Evolutionary conservation across 2,797 vertebrate genomes (phyloP).

Genomic region (Allobates femoralis): DNA sequence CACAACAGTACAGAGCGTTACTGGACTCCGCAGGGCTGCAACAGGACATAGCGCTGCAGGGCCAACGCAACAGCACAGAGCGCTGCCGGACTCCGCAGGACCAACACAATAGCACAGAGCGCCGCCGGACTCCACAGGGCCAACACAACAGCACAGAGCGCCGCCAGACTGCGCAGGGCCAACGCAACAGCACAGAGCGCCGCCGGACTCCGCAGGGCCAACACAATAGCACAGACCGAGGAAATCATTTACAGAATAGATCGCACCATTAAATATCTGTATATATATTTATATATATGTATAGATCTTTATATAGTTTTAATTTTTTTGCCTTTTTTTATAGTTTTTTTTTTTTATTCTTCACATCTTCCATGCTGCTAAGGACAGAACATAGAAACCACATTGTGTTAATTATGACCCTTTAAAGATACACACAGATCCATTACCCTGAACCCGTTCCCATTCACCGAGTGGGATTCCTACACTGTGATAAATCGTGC

Average conservation of each 20-base stretch:
- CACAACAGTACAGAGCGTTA: too few species aligned
- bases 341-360: slow-evolving; percentile 69
- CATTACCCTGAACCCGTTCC: slow-evolving; percentile 19
- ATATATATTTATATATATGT: slow-evolving; percentile 59
- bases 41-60: too few species aligned
- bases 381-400: slow-evolving; percentile 93
- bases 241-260: slow-evolving; percentile 95
- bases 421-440: slow-evolving; percentile 70
- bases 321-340: slow-evolving; percentile 67
- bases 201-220: too few species aligned
- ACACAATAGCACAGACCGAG: slow-evolving; percentile 89
- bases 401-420: slow-evolving; percentile 88
- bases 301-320: slow-evolving; percentile 63
- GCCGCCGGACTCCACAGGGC: too few species aligned
- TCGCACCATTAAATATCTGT: slow-evolving; percentile 81
- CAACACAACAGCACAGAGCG: too few species aligned
- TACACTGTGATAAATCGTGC: slow-evolving; percentile 16
- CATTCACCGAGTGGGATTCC: background rate
- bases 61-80: too few species aligned
- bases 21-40: too few species aligned
- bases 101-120: too few species aligned
- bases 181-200: too few species aligned
- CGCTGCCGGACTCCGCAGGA: too few species aligned
- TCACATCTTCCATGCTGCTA: slow-evolving; percentile 98
- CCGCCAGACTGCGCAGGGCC: too few species aligned